phyloP scores from a whole-genome alignment of 2,113 vertebrate species.

The Rhabdornis inornatus region DNA sequence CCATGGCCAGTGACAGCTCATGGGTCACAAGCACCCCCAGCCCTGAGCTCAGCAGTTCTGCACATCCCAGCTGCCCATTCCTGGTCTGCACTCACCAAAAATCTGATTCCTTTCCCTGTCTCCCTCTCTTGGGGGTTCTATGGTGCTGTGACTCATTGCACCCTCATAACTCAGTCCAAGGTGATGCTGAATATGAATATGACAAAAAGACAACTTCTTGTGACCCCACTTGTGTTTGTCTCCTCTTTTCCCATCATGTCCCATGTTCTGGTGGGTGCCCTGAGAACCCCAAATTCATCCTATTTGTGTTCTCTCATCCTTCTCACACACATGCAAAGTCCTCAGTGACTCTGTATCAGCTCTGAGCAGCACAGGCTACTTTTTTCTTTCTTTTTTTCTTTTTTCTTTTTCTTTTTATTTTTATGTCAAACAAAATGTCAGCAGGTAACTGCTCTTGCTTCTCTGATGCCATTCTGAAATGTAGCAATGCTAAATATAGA shows the following conservation, averaged over 20 bases:
- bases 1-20: not conserved
- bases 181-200: not conserved
- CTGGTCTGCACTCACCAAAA: not conserved
- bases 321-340: not conserved
- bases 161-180: not conserved
- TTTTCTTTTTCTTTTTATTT: not conserved
- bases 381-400: not conserved
- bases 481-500: not conserved
- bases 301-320: not conserved
- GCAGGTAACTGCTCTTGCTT: not conserved
- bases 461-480: not conserved
- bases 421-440: not conserved
- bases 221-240: not conserved
- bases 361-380: not conserved
- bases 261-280: not conserved
- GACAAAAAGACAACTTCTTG: not conserved
- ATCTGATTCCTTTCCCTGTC: not conserved
- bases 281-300: not conserved
- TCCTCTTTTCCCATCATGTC: accelerated
- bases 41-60: accelerated
- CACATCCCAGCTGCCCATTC: not conserved
- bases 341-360: not conserved
- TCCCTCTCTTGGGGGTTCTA: no score
- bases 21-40: accelerated
- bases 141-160: accelerated